Conservation (phyloP, 1,140 invertebrate species). For the Dolichoris vasculosae region DNA sequence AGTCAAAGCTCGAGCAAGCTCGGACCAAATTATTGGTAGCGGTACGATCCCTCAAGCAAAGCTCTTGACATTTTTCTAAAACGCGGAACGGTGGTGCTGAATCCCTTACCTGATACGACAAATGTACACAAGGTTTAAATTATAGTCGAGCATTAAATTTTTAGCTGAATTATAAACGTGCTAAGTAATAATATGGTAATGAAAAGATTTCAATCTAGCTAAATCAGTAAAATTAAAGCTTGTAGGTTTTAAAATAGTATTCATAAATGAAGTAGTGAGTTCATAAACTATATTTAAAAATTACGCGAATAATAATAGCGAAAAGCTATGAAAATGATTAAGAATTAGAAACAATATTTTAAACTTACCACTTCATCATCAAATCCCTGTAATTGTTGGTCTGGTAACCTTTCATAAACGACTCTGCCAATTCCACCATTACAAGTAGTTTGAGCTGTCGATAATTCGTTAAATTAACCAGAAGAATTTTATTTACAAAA, state of each 20-base stretch:
- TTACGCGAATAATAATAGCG: neutral
- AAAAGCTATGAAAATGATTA: too few relatives aligned
- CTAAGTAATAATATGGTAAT: too few relatives aligned
- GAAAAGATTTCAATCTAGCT: too few relatives aligned
- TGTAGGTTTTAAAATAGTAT: neutral
- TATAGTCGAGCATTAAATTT: too few relatives aligned
- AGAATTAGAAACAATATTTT: neutral
- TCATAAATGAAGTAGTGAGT: neutral
- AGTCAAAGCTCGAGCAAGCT: constrained; percentile 90
- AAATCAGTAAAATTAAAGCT: too few relatives aligned
- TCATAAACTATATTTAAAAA: neutral
- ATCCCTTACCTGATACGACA: constrained; percentile 79
- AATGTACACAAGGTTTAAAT: too few relatives aligned
- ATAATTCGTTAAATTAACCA: neutral
- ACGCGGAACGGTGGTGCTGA: constrained; percentile 88
- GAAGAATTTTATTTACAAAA: neutral
- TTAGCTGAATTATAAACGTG: too few relatives aligned
- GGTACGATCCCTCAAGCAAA: constrained; percentile 88
- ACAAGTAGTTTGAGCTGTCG: constrained; percentile 89
- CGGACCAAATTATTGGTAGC: constrained; percentile 85
- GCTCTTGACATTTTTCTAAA: constrained; percentile 88
- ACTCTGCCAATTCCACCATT: constrained; percentile 89
- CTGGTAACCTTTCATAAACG: constrained; percentile 90
- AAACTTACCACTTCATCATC: constrained; percentile 88
- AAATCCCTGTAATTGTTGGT: constrained; percentile 90